Evolutionary conservation across 2,797 vertebrate genomes (phyloP).

Genomic region (Leontocebus nigricollis): DNA sequence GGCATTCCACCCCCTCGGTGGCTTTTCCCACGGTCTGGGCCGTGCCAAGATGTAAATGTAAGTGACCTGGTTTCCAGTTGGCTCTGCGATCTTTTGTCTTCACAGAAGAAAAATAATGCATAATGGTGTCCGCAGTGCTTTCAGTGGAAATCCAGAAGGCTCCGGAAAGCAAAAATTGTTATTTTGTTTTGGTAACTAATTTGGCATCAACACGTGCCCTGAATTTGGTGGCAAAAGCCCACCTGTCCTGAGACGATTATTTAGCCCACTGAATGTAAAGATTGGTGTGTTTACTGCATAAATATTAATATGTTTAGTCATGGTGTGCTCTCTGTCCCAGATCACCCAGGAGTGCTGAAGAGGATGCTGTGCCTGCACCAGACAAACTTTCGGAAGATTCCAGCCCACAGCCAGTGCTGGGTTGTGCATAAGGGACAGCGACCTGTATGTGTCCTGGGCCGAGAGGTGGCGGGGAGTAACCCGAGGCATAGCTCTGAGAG

Average conservation of each 20-base stretch:
- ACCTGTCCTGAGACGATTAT: background rate
- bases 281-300: background rate
- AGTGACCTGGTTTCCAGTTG: background rate
- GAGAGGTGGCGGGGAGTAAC: accelerated
- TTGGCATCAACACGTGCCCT: background rate
- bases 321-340: background rate
- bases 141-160: background rate
- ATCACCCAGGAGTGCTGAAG: background rate
- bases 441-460: background rate
- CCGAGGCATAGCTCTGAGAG: background rate
- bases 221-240: background rate
- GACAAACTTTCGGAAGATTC: background rate
- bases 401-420: background rate
- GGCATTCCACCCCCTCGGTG: accelerated
- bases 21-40: background rate
- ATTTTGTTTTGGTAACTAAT: background rate
- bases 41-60: accelerated
- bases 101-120: background rate
- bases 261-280: background rate
- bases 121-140: too few species aligned
- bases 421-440: background rate
- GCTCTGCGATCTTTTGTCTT: background rate
- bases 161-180: background rate
- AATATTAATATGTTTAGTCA: background rate
- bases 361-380: accelerated